These are phyloP conservation scores for Caenorhabditis remanei DNA, from an alignment of 1,140 invertebrate genomes.

Conservation along the genomic window DNA sequence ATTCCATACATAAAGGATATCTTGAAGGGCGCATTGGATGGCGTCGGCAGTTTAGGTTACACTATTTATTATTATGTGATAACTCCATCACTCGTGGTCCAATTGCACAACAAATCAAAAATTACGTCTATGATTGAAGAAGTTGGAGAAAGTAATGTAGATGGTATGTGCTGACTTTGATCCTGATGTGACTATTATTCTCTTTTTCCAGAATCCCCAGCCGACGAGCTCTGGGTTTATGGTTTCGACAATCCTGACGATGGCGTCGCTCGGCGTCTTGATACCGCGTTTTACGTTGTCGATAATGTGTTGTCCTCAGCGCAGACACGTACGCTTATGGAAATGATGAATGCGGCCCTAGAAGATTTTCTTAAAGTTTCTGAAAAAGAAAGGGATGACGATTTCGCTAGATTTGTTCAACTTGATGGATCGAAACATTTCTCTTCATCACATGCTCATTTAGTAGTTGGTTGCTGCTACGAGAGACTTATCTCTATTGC, in stretches of 20 bases:
- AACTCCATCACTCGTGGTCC: neutral
- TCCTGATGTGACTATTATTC: neutral
- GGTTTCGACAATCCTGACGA: neutral
- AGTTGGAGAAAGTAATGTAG: neutral
- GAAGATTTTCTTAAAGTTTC: slow-evolving; percentile 32
- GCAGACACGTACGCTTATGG: neutral
- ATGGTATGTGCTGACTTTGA: neutral
- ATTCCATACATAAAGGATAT: slow-evolving; percentile 23
- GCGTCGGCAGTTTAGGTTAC: neutral
- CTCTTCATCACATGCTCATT: slow-evolving; percentile 11
- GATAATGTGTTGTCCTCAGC: slow-evolving; percentile 8
- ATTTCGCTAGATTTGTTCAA: slow-evolving; percentile 23
- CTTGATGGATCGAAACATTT: neutral
- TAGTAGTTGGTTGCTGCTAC: neutral
- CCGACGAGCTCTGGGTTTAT: neutral
- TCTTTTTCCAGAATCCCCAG: neutral
- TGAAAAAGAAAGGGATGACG: slow-evolving; percentile 27
- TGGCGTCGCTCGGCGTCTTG: slow-evolving; percentile 1
- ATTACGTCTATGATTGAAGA: neutral
- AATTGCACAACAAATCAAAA: neutral
- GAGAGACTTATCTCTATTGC: neutral
- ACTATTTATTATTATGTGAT: slow-evolving; percentile 16
- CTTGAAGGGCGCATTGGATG: neutral
- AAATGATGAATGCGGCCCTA: slow-evolving; percentile 24
- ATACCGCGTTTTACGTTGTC: slow-evolving; percentile 14